Conservation (phyloP, 2,113 vertebrate genomes). For the Mugil cephalus region DNA sequence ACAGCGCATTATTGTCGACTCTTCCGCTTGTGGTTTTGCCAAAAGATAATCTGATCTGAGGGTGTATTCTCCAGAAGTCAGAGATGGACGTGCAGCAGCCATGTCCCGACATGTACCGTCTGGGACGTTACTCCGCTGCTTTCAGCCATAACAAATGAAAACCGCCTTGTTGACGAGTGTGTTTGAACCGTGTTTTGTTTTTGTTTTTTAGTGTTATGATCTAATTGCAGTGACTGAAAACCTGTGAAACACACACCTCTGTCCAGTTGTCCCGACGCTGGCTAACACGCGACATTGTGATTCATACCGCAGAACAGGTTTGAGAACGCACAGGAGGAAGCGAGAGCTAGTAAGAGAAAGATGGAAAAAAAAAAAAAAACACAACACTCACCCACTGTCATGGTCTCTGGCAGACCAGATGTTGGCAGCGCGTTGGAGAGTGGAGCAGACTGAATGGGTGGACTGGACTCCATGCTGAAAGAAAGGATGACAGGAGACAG, state of each 20-base stretch:
- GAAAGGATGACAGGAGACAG: constrained; percentile 31
- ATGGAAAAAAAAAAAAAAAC: neutral
- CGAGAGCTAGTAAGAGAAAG: neutral
- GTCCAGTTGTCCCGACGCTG: neutral
- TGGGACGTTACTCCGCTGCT: neutral
- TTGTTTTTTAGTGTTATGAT: neutral
- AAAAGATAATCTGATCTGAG: neutral
- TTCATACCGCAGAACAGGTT: constrained; percentile 43
- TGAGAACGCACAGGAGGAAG: constrained; percentile 2
- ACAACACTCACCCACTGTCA: constrained; percentile 92
- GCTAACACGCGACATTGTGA: constrained; percentile 2
- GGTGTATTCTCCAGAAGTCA: neutral
- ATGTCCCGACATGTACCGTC: no score
- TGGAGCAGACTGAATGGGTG: constrained; percentile 76
- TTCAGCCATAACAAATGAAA: neutral
- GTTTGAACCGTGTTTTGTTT: neutral
- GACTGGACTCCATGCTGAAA: constrained; percentile 88
- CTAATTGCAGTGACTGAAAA: neutral
- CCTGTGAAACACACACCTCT: neutral
- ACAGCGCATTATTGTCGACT: neutral
- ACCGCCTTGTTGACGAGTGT: neutral
- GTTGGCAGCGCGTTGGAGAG: constrained; percentile 83
- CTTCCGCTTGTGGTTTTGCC: neutral
- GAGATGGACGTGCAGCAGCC: neutral
- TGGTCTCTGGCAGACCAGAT: constrained; percentile 89